phyloP scores from a whole-genome alignment of 2,888 invertebrate species.

The Metallyticus violacea region DNA sequence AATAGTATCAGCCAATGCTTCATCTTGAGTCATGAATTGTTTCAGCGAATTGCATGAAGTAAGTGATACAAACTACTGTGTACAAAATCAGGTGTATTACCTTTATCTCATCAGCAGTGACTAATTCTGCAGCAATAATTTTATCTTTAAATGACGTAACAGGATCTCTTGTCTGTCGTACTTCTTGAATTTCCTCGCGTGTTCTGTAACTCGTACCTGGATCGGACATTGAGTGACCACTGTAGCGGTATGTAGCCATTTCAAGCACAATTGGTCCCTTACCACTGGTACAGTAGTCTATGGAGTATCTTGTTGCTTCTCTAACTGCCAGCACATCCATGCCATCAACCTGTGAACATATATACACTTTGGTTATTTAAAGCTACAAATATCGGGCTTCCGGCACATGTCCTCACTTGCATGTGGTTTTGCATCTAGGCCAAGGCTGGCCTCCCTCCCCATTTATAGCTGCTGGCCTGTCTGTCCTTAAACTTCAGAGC shows the following conservation, averaged over 20 bases:
- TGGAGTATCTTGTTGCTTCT: slow-evolving; percentile 69
- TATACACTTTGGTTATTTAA: background rate
- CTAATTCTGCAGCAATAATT: slow-evolving; percentile 53
- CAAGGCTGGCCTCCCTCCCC: too few relatives aligned
- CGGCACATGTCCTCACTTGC: too few relatives aligned
- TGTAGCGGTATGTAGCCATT: slow-evolving; percentile 58
- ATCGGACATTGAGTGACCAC: slow-evolving; percentile 69
- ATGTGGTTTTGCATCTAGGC: too few relatives aligned
- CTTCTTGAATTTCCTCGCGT: slow-evolving; percentile 62
- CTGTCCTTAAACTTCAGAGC: too few relatives aligned
- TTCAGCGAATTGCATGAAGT: too few relatives aligned
- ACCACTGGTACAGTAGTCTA: slow-evolving; percentile 51
- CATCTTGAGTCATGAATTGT: too few relatives aligned
- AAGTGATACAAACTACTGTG: too few relatives aligned
- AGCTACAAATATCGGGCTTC: too few relatives aligned
- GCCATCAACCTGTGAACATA: slow-evolving; percentile 67
- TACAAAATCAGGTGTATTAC: slow-evolving; percentile 36
- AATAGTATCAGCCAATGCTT: too few relatives aligned
- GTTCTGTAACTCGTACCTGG: slow-evolving; percentile 61
- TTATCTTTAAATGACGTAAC: slow-evolving; percentile 58
- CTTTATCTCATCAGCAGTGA: slow-evolving; percentile 57
- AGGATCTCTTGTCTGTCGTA: slow-evolving; percentile 60
- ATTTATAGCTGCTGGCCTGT: too few relatives aligned
- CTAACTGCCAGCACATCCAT: slow-evolving; percentile 94
- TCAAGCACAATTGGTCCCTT: slow-evolving; percentile 62